Conservation (phyloP, 2,888 invertebrate genomes). For the Nemapogon koenigi region DNA sequence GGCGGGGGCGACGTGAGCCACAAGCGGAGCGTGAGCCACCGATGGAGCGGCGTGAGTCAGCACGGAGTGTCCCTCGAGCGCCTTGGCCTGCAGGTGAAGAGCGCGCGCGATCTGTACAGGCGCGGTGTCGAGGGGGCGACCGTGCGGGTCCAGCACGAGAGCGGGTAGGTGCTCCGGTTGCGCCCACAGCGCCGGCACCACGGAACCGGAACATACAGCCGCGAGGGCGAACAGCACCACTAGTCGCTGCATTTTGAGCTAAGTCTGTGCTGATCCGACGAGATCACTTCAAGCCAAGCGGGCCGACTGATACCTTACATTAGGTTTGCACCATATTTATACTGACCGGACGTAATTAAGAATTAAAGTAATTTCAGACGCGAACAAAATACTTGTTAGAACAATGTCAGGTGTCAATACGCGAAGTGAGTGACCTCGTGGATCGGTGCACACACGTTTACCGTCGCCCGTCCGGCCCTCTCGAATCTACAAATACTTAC, state of each 20-base stretch:
- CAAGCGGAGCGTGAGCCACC: conserved; percentile 19
- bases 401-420: conserved; percentile 56
- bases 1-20: conserved; percentile 19
- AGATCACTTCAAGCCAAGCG: conserved; percentile 41
- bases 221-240: conserved; percentile 70
- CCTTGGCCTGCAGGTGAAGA: conserved; percentile 54
- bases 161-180: conserved; percentile 53
- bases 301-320: conserved; percentile 37
- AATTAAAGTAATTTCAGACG: conserved; percentile 27
- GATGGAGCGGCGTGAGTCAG: conserved; percentile 1
- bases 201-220: conserved; percentile 63
- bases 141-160: conserved; percentile 49
- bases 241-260: conserved; percentile 51
- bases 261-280: conserved; percentile 25
- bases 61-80: conserved; percentile 34
- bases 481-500: too few species aligned
- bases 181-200: conserved; percentile 34
- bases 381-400: conserved; percentile 30
- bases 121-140: conserved; percentile 55
- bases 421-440: conserved; percentile 42
- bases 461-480: too few species aligned
- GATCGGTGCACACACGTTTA: conserved; percentile 17
- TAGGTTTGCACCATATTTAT: conserved; percentile 40
- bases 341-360: conserved; percentile 26
- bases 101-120: conserved; percentile 55